These are phyloP conservation scores for Nestor notabilis DNA, from an alignment of 2,113 vertebrate genomes.

Conservation along the genomic window DNA sequence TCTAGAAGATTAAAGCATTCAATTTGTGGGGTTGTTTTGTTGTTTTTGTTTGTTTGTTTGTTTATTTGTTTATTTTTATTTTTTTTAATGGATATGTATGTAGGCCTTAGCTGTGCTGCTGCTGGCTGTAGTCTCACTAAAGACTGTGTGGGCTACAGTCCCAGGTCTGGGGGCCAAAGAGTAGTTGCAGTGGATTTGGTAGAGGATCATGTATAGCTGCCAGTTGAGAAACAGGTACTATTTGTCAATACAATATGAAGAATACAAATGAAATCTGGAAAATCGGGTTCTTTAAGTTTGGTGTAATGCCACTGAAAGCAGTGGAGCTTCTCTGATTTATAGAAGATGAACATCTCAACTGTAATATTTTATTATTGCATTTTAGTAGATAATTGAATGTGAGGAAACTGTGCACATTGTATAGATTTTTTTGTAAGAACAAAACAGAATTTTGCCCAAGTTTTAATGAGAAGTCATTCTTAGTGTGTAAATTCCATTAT, in stretches of 20 bases:
- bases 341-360: neutral
- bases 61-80: neutral
- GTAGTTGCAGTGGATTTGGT: neutral
- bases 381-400: constrained; percentile 9
- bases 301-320: neutral
- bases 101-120: neutral
- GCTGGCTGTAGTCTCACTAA: neutral
- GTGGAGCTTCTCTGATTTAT: constrained; percentile 21
- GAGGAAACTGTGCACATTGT: neutral
- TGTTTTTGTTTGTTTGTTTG: too few species aligned
- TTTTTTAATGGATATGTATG: neutral
- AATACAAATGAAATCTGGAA: neutral
- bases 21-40: too few species aligned
- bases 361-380: constrained; percentile 10
- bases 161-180: neutral
- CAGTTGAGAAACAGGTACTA: neutral
- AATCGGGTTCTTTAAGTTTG: neutral
- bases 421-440: neutral
- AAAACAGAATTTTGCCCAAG: constrained; percentile 4
- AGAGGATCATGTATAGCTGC: neutral
- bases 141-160: neutral
- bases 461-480: constrained; percentile 8
- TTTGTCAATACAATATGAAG: neutral
- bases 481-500: constrained; percentile 28
- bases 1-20: neutral